Evolutionary conservation across 2,888 invertebrate genomes (phyloP).

Genomic region (Amblyteles armatorius): DNA sequence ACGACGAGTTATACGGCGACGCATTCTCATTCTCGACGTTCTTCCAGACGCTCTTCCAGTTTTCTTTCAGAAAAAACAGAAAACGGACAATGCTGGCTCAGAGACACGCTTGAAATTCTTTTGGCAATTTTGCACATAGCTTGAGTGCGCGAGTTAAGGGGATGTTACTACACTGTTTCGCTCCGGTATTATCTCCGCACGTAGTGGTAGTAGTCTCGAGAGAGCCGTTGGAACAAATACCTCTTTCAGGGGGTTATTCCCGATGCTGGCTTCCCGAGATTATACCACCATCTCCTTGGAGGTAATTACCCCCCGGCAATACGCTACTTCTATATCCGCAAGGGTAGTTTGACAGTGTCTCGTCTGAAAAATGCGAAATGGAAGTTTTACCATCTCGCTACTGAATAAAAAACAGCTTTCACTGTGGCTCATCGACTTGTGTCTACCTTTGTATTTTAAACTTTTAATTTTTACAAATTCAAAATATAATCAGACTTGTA

Average conservation of each 20-base stretch:
- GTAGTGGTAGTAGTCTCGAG: background rate
- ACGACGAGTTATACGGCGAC: background rate
- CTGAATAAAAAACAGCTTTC: conserved; percentile 3
- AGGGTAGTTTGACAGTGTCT: conserved; percentile 14
- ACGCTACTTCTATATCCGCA: conserved; percentile 2
- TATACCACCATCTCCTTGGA: conserved; percentile 31
- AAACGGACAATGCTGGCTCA: background rate
- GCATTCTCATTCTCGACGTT: background rate
- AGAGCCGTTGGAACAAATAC: background rate
- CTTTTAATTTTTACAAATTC: background rate
- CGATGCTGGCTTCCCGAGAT: conserved; percentile 45
- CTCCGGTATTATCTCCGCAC: background rate
- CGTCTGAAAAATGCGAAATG: background rate
- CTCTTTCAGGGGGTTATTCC: conserved; percentile 20
- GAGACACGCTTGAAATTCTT: conserved; percentile 31
- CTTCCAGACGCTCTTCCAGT: background rate
- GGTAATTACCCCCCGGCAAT: conserved; percentile 42
- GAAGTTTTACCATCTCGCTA: background rate
- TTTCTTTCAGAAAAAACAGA: background rate
- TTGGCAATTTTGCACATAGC: conserved; percentile 23
- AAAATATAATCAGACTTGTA: too few species aligned
- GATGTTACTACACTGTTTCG: background rate
- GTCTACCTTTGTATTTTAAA: background rate
- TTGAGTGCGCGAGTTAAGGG: conserved; percentile 22
- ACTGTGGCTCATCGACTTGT: background rate